A percentile compares a stretch with the other conserved stretches of the same genome.
These are phyloP conservation scores for Bos taurus DNA, from an alignment of 2,113 vertebrate genomes.

Conservation along the genomic window ARS-UCD2.0 NC_037333.1:85721001-85721500, in stretches of 20 bases:
- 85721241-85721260: neutral
- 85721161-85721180: neutral
- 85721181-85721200: neutral
- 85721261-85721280: conserved; percentile 14
- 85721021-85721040: neutral
- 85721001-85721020: neutral
- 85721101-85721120: neutral
- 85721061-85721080: neutral
- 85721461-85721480: neutral
- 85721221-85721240: neutral
- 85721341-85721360: neutral
- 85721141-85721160: neutral
- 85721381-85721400: neutral
- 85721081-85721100: neutral
- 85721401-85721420: neutral
- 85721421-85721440: neutral
- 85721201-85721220: neutral
- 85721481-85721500: neutral
- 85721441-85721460: neutral
- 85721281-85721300: neutral
- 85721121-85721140: neutral
- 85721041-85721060: neutral
- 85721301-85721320: neutral
- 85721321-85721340: neutral
- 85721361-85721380: neutral